A percentile compares a stretch with the other conserved stretches of the same genome.
Evolutionary conservation across 2,888 invertebrate genomes (phyloP).

Genomic region (Calliopum simillimum): DNA sequence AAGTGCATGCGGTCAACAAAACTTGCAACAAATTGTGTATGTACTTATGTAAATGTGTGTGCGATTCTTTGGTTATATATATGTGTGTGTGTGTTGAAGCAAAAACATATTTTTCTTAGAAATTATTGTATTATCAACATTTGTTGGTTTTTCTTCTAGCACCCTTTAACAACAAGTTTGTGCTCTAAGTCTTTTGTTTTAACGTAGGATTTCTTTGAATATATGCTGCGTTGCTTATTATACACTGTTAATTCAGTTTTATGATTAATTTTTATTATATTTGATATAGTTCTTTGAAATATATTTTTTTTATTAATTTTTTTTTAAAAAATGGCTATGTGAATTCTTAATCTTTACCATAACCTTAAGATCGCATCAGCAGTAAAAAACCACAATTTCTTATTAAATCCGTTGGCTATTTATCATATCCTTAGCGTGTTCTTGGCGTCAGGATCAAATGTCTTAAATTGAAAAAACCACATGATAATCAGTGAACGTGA

Average conservation of each 20-base stretch:
- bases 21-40: neutral
- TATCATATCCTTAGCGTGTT: neutral
- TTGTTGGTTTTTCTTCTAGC: neutral
- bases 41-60: conserved; percentile 2
- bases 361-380: no score
- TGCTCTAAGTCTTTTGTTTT: conserved; percentile 32
- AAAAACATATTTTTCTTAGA: neutral
- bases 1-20: conserved; percentile 19
- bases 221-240: no score
- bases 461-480: conserved; percentile 32
- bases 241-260: no score
- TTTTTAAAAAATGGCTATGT: neutral
- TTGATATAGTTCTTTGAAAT: no score
- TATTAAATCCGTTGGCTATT: neutral
- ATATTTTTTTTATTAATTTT: neutral
- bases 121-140: conserved; percentile 4
- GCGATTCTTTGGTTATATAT: neutral
- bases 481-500: conserved; percentile 28
- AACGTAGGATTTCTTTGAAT: no score
- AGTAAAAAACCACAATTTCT: neutral
- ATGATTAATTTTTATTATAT: no score
- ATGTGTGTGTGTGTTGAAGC: conserved; percentile 14
- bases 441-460: no score
- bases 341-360: no score
- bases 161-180: neutral